Evolutionary conservation across 2,888 invertebrate species (phyloP), one percentile per base, ranked within the genome.

Genomic region (Orthosia gothica): DNA sequence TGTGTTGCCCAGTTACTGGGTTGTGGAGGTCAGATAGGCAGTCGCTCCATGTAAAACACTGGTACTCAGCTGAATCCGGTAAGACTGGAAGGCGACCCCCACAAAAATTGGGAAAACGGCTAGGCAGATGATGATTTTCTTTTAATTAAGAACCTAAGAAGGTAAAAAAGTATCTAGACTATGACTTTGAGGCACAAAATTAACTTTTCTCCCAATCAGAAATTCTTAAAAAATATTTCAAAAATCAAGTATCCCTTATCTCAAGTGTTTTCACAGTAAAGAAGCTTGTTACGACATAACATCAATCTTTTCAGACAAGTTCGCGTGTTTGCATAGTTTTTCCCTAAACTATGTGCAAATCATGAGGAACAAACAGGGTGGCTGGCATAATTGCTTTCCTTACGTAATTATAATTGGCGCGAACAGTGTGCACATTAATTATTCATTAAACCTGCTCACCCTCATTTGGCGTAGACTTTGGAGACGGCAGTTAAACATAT

Each of bases 391-490:
- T 94, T 93, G 94, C 93, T 95, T 94, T 93, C 92, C 95, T 96
- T 95, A 94, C 93, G 91, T 93, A 90, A 94, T 95, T 94, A 94
- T 95, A 95, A 96, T 96, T 96, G 95, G 94, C 95, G 94, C 87
- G 93, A 92, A 93, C 92, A 92, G 90, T 93, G 93, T 92, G 93
- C 88, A 90, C 94, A 95, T 96, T 95, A 96, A 96, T 96, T 95
- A 96, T 95, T 96, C 96, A 95, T 96, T 95, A 96, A 87, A 87
- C 87, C 84, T 87, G 88, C 88, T 90, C 92, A 91, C 92, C 94
- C 95, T 93, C 95, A 94, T 95, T 94, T 94, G 91, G 85, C 88
- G 88, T 82, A 90, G 92, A 92, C 95, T 95, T 94, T 93, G 95
- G 94, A 93, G 93, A 92, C 93, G 93, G 93, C 93, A 91, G 94